Conservation (phyloP, 2,888 invertebrate genomes). For the Latrodectus hesperus region DNA sequence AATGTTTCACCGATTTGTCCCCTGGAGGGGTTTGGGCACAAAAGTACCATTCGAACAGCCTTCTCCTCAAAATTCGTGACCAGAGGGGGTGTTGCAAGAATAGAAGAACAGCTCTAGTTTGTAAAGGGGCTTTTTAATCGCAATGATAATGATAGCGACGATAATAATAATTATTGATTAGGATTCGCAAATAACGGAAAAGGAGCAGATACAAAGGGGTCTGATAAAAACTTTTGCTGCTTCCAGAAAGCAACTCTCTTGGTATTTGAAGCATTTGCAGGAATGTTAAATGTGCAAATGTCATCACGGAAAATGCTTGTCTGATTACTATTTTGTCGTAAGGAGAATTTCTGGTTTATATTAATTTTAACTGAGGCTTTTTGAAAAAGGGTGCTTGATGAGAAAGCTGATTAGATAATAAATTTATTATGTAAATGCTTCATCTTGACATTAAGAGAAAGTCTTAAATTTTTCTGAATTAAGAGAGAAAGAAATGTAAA, state of each 20-base stretch:
- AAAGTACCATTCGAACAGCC: background rate
- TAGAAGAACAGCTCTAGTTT: slow-evolving; percentile 1
- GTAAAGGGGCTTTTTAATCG: slow-evolving; percentile 29
- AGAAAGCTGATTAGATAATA: too few species aligned
- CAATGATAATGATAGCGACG: slow-evolving; percentile 30
- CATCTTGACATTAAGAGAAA: too few species aligned
- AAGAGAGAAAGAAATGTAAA: too few species aligned
- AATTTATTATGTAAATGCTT: too few species aligned
- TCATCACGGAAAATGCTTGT: too few species aligned
- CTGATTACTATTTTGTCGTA: too few species aligned
- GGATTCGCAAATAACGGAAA: background rate
- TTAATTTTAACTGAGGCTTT: too few species aligned
- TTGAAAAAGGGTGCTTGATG: too few species aligned
- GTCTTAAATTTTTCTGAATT: too few species aligned
- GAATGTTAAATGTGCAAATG: too few species aligned
- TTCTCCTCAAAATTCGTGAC: background rate
- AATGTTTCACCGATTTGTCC: slow-evolving; percentile 18
- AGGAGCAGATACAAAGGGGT: background rate
- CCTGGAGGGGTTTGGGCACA: background rate
- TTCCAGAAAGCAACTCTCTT: background rate
- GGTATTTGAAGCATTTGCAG: too few species aligned
- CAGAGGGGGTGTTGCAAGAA: background rate
- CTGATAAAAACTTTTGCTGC: background rate
- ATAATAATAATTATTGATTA: slow-evolving; percentile 27
- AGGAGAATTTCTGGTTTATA: too few species aligned